Conservation (phyloP, 1,140 invertebrate species). For the Mesaphorura yosii region DNA sequence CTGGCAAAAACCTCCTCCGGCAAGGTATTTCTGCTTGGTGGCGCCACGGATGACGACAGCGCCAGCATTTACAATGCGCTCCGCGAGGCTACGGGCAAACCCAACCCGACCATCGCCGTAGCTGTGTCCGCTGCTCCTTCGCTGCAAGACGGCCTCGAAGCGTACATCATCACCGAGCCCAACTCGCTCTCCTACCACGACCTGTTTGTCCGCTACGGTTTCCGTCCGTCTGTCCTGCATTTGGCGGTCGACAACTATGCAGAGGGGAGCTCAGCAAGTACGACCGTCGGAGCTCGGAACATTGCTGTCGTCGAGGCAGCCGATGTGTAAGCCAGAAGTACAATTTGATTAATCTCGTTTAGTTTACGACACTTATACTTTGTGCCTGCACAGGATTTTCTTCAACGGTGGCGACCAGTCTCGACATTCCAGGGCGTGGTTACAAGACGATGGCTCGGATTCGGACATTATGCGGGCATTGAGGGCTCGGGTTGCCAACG, state of each 20-base stretch:
- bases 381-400: constrained; percentile 6
- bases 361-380: neutral
- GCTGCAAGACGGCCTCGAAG: constrained; percentile 8
- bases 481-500: neutral
- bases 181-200: constrained; percentile 3
- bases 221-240: constrained; percentile 4
- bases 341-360: neutral
- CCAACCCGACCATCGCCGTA: constrained; percentile 10
- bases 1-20: constrained; percentile 1
- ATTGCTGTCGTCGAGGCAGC: constrained; percentile 5
- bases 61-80: constrained; percentile 12
- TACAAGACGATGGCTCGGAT: constrained; percentile 16
- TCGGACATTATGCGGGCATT: constrained; percentile 9
- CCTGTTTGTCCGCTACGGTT: constrained; percentile 14
- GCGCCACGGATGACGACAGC: constrained; percentile 2
- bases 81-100: constrained; percentile 12
- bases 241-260: constrained; percentile 16
- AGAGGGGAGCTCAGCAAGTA: neutral
- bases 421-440: constrained; percentile 10
- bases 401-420: constrained; percentile 23
- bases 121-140: constrained; percentile 12
- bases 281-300: constrained; percentile 9
- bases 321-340: constrained; percentile 9
- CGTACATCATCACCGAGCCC: constrained; percentile 7
- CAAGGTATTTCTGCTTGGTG: constrained; percentile 18